phyloP scores from a whole-genome alignment of 2,888 invertebrate species.

The Chymomyza caudatula region DNA sequence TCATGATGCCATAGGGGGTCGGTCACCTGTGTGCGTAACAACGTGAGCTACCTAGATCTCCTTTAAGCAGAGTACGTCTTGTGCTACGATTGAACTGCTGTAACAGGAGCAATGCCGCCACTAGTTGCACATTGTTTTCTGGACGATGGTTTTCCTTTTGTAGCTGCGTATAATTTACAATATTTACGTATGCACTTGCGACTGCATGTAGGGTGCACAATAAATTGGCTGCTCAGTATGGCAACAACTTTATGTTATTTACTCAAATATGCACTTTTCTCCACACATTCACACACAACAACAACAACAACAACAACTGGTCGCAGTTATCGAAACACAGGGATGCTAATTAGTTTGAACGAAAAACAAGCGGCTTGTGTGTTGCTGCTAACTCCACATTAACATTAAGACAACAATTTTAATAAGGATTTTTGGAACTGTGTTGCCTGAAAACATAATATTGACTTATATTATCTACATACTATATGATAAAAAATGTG shows the following conservation, averaged over 20 bases:
- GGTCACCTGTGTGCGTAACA: background rate
- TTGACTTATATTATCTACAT: no score
- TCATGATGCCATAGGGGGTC: constrained; percentile 80
- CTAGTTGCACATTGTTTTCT: constrained; percentile 58
- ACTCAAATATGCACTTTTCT: background rate
- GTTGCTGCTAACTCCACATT: background rate
- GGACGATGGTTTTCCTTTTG: background rate
- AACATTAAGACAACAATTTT: background rate
- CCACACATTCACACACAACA: background rate
- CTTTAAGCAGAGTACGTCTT: background rate
- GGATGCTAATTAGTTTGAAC: background rate
- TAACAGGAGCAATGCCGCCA: constrained; percentile 18
- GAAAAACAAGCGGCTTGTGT: background rate
- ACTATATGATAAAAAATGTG: no score
- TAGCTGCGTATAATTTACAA: background rate
- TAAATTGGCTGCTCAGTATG: background rate
- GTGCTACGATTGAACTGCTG: no score
- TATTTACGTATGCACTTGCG: background rate
- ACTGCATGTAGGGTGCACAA: background rate
- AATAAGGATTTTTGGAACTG: no score
- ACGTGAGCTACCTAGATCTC: background rate
- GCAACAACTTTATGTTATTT: background rate
- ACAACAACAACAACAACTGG: no score
- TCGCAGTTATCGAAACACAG: background rate
- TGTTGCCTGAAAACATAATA: no score